Conservation (phyloP, 2,113 vertebrate genomes). For the Brachypodius melanocephalos region DNA sequence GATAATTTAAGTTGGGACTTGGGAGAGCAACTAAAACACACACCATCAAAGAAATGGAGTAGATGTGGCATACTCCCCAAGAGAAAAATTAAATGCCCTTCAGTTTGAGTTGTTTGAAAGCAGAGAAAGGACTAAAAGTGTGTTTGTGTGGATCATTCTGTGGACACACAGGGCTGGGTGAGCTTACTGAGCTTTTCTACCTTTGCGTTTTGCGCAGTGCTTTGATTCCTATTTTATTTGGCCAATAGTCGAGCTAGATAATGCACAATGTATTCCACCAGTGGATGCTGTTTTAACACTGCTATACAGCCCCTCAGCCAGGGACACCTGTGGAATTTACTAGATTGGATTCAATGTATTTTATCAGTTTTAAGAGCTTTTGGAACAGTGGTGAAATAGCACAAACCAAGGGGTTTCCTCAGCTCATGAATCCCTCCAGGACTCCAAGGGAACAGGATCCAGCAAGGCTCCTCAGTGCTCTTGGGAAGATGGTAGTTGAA, state of each 20-base stretch:
- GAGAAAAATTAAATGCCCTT: constrained; percentile 4
- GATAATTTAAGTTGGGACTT: constrained; percentile 58
- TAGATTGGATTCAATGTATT: neutral
- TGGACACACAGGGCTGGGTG: neutral
- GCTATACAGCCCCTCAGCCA: neutral
- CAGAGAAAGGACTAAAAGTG: neutral
- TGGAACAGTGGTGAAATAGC: neutral
- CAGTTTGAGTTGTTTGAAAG: neutral
- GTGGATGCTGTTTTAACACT: neutral
- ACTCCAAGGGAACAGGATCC: neutral
- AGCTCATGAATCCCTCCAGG: neutral
- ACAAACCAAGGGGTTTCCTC: neutral
- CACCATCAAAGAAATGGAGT: constrained; percentile 1
- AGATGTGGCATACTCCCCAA: neutral
- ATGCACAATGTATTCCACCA: rapidly evolving
- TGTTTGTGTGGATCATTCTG: neutral
- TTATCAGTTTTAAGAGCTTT: neutral
- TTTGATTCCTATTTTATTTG: neutral
- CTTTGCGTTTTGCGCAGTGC: neutral
- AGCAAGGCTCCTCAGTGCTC: neutral
- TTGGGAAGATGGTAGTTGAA: neutral
- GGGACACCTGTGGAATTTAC: neutral
- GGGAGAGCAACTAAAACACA: constrained; percentile 15
- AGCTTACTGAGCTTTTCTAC: neutral
- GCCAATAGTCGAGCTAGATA: neutral